These are phyloP conservation scores for Reticulitermes lucifugus DNA, from an alignment of 2,888 invertebrate genomes.

Conservation along the genomic window DNA sequence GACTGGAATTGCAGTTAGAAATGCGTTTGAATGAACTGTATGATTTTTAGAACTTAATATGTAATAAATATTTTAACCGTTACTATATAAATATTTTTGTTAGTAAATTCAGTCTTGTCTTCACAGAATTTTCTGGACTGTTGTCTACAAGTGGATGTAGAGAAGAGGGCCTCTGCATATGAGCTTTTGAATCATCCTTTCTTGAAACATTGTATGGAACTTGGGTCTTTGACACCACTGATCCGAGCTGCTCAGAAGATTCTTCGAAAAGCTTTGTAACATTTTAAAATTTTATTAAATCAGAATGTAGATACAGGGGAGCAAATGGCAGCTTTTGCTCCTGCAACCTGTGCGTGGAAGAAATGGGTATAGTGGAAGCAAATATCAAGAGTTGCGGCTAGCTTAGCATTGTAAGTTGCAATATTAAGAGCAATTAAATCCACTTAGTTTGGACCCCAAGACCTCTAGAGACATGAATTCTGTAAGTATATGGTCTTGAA, in stretches of 20 bases:
- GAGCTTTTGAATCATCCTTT: conserved; percentile 86
- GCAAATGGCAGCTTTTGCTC: neutral
- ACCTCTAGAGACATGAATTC: neutral
- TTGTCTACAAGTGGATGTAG: conserved; percentile 89
- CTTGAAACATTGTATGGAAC: conserved; percentile 81
- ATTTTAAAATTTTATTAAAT: neutral
- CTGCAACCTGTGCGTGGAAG: neutral
- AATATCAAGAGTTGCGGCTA: neutral
- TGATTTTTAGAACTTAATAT: no score
- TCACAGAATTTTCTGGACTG: conserved; percentile 82
- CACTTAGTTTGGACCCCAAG: neutral
- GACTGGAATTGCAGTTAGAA: no score
- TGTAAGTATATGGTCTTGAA: neutral
- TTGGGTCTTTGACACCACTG: conserved; percentile 85
- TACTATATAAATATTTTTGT: no score
- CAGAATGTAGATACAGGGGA: neutral
- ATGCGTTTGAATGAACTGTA: no score
- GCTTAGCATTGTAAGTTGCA: neutral
- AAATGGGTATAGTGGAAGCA: neutral
- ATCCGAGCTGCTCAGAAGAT: conserved; percentile 93
- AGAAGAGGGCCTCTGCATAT: conserved; percentile 79
- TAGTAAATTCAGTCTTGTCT: neutral
- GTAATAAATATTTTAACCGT: no score
- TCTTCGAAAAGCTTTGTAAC: conserved; percentile 69
- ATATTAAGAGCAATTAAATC: neutral